phyloP scores from a whole-genome alignment of 2,888 invertebrate species.

The Sthenelais limicola region DNA sequence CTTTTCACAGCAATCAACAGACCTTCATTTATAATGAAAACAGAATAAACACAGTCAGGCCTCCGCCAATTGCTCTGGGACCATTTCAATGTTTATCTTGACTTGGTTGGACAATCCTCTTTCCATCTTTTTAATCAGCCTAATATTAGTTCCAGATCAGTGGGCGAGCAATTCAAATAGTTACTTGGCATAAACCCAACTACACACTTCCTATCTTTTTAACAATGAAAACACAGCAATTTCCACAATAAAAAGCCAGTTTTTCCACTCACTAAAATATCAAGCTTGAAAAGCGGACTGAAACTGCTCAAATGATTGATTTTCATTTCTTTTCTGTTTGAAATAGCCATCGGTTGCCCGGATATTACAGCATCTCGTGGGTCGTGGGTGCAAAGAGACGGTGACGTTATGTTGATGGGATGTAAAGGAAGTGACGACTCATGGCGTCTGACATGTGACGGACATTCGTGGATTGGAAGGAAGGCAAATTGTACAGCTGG shows the following conservation, averaged over 20 bases:
- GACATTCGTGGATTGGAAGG: conserved; percentile 33
- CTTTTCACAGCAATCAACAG: not conserved
- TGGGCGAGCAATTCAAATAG: conserved; percentile 13
- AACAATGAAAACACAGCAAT: too few species aligned
- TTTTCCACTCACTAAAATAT: too few species aligned
- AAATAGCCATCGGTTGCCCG: conserved; percentile 35
- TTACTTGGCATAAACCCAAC: too few species aligned
- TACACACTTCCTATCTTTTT: too few species aligned
- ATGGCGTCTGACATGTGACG: conserved; percentile 28
- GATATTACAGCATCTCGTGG: conserved; percentile 26
- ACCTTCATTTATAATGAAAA: conserved; percentile 21
- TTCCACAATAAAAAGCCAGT: too few species aligned
- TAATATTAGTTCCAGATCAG: conserved; percentile 13
- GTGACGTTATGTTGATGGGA: conserved; percentile 17
- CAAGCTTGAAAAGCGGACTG: too few species aligned
- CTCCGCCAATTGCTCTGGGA: not conserved
- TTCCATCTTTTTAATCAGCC: conserved; percentile 34
- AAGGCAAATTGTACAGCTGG: conserved; percentile 36
- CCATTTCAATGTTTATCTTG: conserved; percentile 17
- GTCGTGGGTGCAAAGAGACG: conserved; percentile 35
- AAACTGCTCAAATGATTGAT: too few species aligned
- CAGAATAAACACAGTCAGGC: conserved; percentile 22
- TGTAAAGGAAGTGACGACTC: conserved; percentile 27
- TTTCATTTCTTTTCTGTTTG: too few species aligned
- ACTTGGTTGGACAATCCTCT: not conserved